Evolutionary conservation across 2,797 vertebrate species (phyloP).

Genomic region (Catamblyrhynchus diadema): DNA sequence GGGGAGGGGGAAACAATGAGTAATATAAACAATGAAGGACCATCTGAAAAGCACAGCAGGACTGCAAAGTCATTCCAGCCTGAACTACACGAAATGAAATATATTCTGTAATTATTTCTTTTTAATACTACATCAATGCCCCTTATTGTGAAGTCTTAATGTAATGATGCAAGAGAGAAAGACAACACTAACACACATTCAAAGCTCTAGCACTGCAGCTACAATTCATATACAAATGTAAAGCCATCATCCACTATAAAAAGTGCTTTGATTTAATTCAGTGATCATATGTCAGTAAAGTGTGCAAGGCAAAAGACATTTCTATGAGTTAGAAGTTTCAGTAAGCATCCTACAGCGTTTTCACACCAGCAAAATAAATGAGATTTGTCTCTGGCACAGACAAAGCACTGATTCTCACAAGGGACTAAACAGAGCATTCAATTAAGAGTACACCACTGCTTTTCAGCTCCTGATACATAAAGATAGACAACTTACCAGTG

Average conservation of each 20-base stretch:
- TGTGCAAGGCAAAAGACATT: not conserved
- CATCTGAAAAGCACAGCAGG: not conserved
- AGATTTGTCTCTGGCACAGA: slow-evolving; percentile 20
- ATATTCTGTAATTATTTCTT: not conserved
- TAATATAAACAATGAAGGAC: not conserved
- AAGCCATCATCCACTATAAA: not conserved
- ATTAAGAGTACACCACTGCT: not conserved
- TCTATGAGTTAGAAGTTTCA: not conserved
- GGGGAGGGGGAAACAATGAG: not conserved
- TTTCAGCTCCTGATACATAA: not conserved
- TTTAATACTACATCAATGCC: not conserved
- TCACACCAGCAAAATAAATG: slow-evolving; percentile 21
- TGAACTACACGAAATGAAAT: not conserved
- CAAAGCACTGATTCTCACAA: not conserved
- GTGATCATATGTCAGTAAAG: not conserved
- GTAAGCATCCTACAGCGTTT: not conserved
- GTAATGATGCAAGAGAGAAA: not conserved
- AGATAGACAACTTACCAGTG: not conserved
- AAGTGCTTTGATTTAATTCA: not conserved
- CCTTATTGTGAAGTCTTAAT: not conserved
- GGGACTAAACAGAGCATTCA: slow-evolving; percentile 2
- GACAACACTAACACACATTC: not conserved
- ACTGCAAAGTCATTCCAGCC: not conserved
- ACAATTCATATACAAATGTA: not conserved
- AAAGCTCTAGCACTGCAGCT: not conserved